These are phyloP conservation scores for Puntigrus tetrazona DNA, from an alignment of 2,113 vertebrate genomes.

Conservation along the genomic window DNA sequence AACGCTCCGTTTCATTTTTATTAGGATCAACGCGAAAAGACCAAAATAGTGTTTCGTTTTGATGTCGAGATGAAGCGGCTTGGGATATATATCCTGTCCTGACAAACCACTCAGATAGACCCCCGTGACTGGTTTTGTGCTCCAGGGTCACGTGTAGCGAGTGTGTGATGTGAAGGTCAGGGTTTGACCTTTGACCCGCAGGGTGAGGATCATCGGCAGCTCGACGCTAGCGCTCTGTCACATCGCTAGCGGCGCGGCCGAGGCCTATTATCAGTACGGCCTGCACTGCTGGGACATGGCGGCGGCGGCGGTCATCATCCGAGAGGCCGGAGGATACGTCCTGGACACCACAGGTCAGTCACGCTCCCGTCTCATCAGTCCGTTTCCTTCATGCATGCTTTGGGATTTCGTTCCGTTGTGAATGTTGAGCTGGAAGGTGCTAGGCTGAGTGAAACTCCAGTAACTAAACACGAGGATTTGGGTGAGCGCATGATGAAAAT, in stretches of 20 bases:
- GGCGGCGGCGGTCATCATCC: constrained; percentile 83
- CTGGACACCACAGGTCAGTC: constrained; percentile 85
- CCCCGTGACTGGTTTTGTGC: too few species aligned
- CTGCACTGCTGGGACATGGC: constrained; percentile 90
- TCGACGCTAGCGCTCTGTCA: constrained; percentile 84
- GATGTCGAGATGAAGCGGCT: too few species aligned
- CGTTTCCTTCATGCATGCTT: too few species aligned
- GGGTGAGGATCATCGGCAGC: constrained; percentile 85
- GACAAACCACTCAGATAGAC: too few species aligned
- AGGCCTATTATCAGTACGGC: constrained; percentile 88
- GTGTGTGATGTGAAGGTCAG: background rate
- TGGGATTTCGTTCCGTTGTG: background rate
- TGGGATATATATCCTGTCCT: too few species aligned
- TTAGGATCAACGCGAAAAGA: too few species aligned
- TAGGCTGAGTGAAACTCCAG: background rate
- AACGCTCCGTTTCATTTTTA: too few species aligned
- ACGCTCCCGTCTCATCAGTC: too few species aligned
- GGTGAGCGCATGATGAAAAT: background rate
- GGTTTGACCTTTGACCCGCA: constrained; percentile 49
- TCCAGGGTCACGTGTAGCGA: background rate
- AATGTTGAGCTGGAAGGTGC: too few species aligned
- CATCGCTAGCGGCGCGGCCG: constrained; percentile 79
- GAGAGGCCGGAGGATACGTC: constrained; percentile 83
- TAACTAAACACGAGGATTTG: background rate
- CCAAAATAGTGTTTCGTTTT: too few species aligned